Evolutionary conservation across 2,113 vertebrate genomes (phyloP).

Genomic region (Halichoerus grypus): DNA sequence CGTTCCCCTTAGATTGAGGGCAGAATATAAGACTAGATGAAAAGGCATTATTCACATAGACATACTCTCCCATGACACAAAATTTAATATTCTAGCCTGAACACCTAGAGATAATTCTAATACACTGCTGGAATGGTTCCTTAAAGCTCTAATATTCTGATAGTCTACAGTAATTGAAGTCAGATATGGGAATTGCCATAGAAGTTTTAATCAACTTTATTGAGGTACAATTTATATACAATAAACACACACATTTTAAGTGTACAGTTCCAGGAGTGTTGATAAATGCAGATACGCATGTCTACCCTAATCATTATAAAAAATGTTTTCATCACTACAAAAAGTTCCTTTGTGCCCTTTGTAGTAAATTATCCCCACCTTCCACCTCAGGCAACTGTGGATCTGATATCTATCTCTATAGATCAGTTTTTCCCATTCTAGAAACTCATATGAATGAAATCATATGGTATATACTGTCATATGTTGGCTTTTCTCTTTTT

Average conservation of each 20-base stretch:
- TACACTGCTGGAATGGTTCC: not conserved
- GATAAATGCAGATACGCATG: not conserved
- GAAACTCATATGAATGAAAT: not conserved
- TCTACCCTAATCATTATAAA: not conserved
- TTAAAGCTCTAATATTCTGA: not conserved
- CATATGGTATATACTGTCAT: not conserved
- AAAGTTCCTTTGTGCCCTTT: not conserved
- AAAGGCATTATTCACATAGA: not conserved
- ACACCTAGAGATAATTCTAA: not conserved
- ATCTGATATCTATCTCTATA: not conserved
- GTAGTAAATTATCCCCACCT: not conserved
- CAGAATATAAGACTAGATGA: not conserved
- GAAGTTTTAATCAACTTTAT: not conserved
- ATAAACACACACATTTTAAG: not conserved
- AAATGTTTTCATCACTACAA: not conserved
- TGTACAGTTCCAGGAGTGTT: not conserved
- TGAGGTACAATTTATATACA: not conserved
- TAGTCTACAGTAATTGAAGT: not conserved
- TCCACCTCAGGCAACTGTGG: not conserved
- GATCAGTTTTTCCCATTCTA: not conserved
- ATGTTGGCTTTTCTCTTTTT: not conserved
- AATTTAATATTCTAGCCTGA: not conserved
- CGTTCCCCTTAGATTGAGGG: not conserved
- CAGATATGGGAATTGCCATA: not conserved
- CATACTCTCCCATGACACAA: not conserved